Evolutionary conservation across 1,140 invertebrate species (phyloP).

Genomic region (Mycetomoellerius zeteki): DNA sequence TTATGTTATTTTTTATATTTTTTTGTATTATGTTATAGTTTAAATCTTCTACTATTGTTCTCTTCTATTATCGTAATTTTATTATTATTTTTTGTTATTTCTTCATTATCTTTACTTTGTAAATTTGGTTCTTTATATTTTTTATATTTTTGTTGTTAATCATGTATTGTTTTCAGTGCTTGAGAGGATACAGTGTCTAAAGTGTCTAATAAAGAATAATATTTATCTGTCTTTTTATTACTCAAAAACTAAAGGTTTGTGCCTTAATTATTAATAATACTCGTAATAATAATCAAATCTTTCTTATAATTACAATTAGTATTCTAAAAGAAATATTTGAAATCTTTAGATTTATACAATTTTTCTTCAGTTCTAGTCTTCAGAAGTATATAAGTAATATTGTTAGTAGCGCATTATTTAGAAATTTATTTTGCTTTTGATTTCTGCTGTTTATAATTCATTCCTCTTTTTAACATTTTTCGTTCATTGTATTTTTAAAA

Average conservation of each 20-base stretch:
- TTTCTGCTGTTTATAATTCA: neutral
- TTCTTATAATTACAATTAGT: neutral
- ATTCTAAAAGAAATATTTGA: neutral
- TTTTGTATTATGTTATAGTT: neutral
- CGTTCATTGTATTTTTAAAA: neutral
- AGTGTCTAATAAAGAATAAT: no score
- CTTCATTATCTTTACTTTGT: no score
- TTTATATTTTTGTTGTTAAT: no score
- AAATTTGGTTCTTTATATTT: no score
- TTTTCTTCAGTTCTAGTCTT: neutral
- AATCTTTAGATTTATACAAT: neutral
- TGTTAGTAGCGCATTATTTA: neutral
- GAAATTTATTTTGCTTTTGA: neutral
- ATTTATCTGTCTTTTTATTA: no score
- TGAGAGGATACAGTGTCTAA: no score
- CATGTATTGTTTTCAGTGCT: no score
- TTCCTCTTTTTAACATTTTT: neutral
- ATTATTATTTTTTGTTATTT: no score
- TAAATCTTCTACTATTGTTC: no score
- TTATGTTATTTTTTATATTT: no score
- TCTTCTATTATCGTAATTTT: no score
- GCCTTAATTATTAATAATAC: no score
- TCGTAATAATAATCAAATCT: neutral
- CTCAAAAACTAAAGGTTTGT: constrained; percentile 14
- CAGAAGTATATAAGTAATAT: neutral